A percentile compares a stretch with the other conserved stretches of the same genome.
Conservation (phyloP, 1,140 invertebrate species). For the Drosophila grimshawi region DNA sequence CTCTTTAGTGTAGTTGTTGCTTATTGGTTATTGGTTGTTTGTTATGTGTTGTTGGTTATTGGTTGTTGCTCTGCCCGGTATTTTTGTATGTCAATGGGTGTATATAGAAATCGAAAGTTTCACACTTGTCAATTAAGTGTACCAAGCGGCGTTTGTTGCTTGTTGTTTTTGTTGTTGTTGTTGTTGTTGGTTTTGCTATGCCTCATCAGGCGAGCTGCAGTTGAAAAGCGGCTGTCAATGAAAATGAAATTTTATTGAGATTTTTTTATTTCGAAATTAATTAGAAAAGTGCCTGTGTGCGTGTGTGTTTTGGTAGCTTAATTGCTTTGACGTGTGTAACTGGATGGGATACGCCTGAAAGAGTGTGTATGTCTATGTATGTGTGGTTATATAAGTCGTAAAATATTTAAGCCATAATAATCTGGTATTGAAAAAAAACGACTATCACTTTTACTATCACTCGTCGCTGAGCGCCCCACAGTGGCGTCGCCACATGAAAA, state of each 20-base stretch:
- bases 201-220: slow-evolving; percentile 65
- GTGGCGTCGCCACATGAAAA: slow-evolving; percentile 24
- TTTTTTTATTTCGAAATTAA: slow-evolving; percentile 74
- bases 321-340: slow-evolving; percentile 68
- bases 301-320: slow-evolving; percentile 71
- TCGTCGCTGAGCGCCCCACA: slow-evolving; percentile 3
- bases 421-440: slow-evolving; percentile 73
- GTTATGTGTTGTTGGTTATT: background rate
- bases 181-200: slow-evolving; percentile 45
- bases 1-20: slow-evolving; percentile 7
- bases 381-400: slow-evolving; percentile 80
- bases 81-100: slow-evolving; percentile 80
- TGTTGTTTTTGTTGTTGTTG: slow-evolving; percentile 50
- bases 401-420: slow-evolving; percentile 83
- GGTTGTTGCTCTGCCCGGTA: slow-evolving; percentile 17
- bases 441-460: slow-evolving; percentile 82
- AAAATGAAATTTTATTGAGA: slow-evolving; percentile 83
- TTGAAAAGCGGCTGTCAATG: slow-evolving; percentile 82
- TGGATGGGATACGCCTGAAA: slow-evolving; percentile 5
- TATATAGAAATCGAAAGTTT: slow-evolving; percentile 82
- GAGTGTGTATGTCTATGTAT: slow-evolving; percentile 40
- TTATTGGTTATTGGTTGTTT: background rate
- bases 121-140: slow-evolving; percentile 83
- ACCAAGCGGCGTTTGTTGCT: slow-evolving; percentile 42
- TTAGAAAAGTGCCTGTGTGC: slow-evolving; percentile 72